Evolutionary conservation across 1,140 invertebrate genomes (phyloP).

Genomic region (Lutraria rhynchaena): DNA sequence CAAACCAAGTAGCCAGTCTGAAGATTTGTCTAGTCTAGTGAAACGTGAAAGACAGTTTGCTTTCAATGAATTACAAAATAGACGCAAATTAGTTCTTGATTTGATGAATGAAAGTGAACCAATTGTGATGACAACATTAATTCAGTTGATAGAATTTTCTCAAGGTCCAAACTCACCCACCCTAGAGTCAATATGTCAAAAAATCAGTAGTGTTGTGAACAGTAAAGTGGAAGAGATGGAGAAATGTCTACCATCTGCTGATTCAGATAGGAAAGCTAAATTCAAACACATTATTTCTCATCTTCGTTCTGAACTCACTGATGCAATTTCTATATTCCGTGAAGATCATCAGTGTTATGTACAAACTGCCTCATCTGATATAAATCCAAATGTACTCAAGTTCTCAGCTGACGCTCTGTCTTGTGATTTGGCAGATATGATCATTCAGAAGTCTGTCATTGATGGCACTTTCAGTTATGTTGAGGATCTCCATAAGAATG

Average conservation of each 20-base stretch:
- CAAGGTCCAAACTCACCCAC: constrained; percentile 54
- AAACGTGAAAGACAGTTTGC: constrained; percentile 68
- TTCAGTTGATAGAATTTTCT: constrained; percentile 55
- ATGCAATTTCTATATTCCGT: constrained; percentile 49
- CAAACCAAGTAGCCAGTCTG: constrained; percentile 34
- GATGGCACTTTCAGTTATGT: constrained; percentile 66
- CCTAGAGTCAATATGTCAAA: constrained; percentile 57
- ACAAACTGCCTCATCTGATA: constrained; percentile 57
- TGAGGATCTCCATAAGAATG: constrained; percentile 63
- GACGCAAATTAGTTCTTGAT: constrained; percentile 63
- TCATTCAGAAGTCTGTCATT: constrained; percentile 68
- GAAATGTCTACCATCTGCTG: constrained; percentile 30
- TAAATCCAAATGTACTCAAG: constrained; percentile 47
- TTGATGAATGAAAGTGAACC: constrained; percentile 62
- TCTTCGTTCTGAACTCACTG: constrained; percentile 41
- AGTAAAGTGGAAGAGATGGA: constrained; percentile 57
- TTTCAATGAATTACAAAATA: constrained; percentile 66
- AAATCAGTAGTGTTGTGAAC: constrained; percentile 52
- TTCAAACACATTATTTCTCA: constrained; percentile 40
- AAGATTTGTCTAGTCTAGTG: constrained; percentile 59
- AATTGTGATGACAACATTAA: constrained; percentile 47
- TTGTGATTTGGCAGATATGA: constrained; percentile 66
- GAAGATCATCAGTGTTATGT: constrained; percentile 60
- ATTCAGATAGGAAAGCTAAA: constrained; percentile 33
- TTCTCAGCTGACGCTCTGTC: constrained; percentile 57